Percentiles rank a stretch among this genome's conserved stretches.
phyloP scores from a whole-genome alignment of 2,888 invertebrate species.

The Pyrrhia umbra region DNA sequence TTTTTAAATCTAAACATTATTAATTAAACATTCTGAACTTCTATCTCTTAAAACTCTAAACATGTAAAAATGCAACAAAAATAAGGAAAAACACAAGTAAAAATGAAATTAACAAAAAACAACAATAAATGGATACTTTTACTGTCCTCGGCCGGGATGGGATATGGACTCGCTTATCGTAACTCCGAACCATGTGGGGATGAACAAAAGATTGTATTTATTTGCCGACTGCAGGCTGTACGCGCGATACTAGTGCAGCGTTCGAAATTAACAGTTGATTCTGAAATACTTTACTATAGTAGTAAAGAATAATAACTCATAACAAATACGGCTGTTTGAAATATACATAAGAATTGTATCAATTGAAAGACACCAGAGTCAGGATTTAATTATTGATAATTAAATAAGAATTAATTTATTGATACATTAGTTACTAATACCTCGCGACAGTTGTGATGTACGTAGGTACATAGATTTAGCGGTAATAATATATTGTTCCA shows the following conservation, averaged over 20 bases:
- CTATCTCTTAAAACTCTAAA: slow-evolving; percentile 28
- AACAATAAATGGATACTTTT: slow-evolving; percentile 78
- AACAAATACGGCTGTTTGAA: not conserved
- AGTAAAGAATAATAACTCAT: not conserved
- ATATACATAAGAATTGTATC: not conserved
- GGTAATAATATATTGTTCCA: no score
- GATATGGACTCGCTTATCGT: slow-evolving; percentile 78
- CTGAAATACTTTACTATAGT: not conserved
- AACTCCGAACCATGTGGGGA: slow-evolving; percentile 79
- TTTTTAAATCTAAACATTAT: no score
- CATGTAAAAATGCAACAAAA: slow-evolving; percentile 48
- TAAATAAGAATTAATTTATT: no score
- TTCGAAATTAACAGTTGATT: not conserved
- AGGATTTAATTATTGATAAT: no score
- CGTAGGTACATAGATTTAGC: no score
- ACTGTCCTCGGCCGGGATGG: slow-evolving; percentile 77
- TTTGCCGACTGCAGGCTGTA: slow-evolving; percentile 76
- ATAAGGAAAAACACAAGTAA: slow-evolving; percentile 63
- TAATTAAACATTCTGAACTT: no score
- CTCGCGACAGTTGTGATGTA: no score
- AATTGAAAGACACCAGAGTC: no score
- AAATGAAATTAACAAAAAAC: slow-evolving; percentile 72
- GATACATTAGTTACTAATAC: no score
- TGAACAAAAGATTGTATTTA: slow-evolving; percentile 85
- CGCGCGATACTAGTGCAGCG: slow-evolving; percentile 67